Evolutionary conservation across 2,888 invertebrate species (phyloP).

Genomic region (Cryptocephalus moraei): DNA sequence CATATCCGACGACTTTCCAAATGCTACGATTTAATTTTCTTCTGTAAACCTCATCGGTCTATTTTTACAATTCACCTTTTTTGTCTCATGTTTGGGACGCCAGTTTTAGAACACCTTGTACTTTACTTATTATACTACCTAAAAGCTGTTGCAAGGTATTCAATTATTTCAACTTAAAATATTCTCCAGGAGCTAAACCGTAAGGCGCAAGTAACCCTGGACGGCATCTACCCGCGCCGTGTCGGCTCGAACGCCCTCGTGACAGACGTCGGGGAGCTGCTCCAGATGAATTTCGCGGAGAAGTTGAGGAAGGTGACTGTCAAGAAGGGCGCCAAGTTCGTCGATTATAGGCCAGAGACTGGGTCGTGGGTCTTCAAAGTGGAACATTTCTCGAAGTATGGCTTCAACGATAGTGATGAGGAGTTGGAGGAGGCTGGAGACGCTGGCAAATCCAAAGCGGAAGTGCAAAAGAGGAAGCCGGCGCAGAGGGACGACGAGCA

Average conservation of each 20-base stretch:
- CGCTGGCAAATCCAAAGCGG: conserved; percentile 3
- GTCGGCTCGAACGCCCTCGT: conserved; percentile 71
- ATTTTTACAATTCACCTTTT: too few species aligned
- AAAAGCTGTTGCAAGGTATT: neutral
- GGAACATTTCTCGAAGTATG: conserved; percentile 92
- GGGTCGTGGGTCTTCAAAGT: conserved; percentile 97
- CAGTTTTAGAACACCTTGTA: too few species aligned
- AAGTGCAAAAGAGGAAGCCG: conserved; percentile 4
- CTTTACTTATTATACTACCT: too few species aligned
- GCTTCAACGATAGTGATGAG: conserved; percentile 76
- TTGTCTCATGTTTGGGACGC: too few species aligned
- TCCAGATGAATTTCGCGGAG: conserved; percentile 74
- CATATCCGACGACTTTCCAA: too few species aligned
- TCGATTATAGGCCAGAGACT: conserved; percentile 89
- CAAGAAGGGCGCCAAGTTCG: conserved; percentile 81
- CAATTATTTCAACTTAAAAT: neutral
- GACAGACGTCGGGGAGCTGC: conserved; percentile 65
- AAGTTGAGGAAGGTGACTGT: conserved; percentile 75
- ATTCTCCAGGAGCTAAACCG: conserved; percentile 63
- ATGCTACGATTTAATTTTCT: too few species aligned
- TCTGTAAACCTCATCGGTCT: too few species aligned
- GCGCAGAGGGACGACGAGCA: conserved; percentile 3
- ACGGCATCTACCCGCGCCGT: conserved; percentile 89
- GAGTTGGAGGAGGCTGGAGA: conserved; percentile 45
- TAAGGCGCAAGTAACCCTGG: conserved; percentile 82